Evolutionary conservation across 2,888 invertebrate genomes (phyloP).

Genomic region (Yponomeuta sedellus): DNA sequence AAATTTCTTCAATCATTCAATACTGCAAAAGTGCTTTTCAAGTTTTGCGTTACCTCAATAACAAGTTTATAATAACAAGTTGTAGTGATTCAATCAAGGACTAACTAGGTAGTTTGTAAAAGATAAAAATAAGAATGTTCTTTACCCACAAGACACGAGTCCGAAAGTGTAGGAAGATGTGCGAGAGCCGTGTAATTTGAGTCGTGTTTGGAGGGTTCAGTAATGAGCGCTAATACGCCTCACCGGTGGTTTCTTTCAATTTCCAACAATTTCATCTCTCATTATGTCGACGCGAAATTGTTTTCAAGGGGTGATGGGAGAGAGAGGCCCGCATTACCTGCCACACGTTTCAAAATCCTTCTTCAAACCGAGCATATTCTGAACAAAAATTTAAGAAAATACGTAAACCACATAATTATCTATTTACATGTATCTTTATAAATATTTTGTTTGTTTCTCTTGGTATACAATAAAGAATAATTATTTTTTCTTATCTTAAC

Average conservation of each 20-base stretch:
- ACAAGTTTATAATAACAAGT: neutral
- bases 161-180: constrained; percentile 6
- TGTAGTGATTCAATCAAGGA: neutral
- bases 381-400: neutral
- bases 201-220: constrained; percentile 29
- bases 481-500: too few species aligned
- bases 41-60: neutral
- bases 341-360: neutral
- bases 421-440: too few species aligned
- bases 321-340: neutral
- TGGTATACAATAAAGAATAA: too few species aligned
- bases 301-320: constrained; percentile 20
- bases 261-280: constrained; percentile 30
- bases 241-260: constrained; percentile 21
- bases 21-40: too few species aligned
- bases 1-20: too few species aligned
- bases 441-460: too few species aligned
- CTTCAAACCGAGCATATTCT: neutral
- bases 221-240: constrained; percentile 36
- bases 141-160: neutral
- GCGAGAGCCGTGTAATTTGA: constrained; percentile 10
- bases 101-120: neutral
- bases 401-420: too few species aligned
- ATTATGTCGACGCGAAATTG: constrained; percentile 33
- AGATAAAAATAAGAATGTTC: neutral